phyloP scores from a whole-genome alignment of 2,113 vertebrate genomes.

The Paramisgurnus dabryanus region DNA sequence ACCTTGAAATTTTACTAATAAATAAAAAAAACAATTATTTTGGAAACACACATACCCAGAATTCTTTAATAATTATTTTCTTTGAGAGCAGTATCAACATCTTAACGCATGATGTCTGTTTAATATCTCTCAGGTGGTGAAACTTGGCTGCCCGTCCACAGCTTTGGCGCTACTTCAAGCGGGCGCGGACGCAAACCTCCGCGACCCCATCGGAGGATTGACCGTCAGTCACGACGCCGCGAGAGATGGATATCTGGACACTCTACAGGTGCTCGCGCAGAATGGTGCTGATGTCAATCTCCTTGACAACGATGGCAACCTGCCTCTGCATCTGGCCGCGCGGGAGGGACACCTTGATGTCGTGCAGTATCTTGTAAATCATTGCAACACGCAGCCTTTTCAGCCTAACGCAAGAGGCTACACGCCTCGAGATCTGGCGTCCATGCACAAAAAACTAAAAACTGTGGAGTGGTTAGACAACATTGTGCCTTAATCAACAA shows the following conservation, averaged over 20 bases:
- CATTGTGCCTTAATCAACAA: slow-evolving; percentile 2
- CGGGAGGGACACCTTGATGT: slow-evolving; percentile 80
- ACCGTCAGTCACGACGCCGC: slow-evolving; percentile 89
- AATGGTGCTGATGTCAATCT: slow-evolving; percentile 83
- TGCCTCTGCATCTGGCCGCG: slow-evolving; percentile 88
- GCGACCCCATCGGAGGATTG: slow-evolving; percentile 77
- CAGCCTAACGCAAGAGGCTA: slow-evolving; percentile 73
- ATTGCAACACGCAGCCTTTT: slow-evolving; percentile 66
- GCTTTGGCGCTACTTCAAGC: slow-evolving; percentile 73
- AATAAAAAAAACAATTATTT: background rate
- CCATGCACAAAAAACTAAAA: slow-evolving; percentile 61
- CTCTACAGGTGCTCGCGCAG: slow-evolving; percentile 76
- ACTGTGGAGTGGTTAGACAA: slow-evolving; percentile 63
- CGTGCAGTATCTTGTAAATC: slow-evolving; percentile 75
- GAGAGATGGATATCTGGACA: slow-evolving; percentile 85
- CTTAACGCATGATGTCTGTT: background rate
- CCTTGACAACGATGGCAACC: slow-evolving; percentile 80
- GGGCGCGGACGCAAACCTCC: slow-evolving; percentile 82
- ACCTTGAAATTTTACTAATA: background rate
- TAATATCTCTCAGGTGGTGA: slow-evolving; percentile 79
- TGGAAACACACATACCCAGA: background rate
- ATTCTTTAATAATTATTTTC: background rate
- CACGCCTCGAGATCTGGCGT: slow-evolving; percentile 80
- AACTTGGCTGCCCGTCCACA: slow-evolving; percentile 78
- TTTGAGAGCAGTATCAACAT: background rate